Evolutionary conservation across 2,888 invertebrate genomes (phyloP).

Genomic region (Baccha elongata): DNA sequence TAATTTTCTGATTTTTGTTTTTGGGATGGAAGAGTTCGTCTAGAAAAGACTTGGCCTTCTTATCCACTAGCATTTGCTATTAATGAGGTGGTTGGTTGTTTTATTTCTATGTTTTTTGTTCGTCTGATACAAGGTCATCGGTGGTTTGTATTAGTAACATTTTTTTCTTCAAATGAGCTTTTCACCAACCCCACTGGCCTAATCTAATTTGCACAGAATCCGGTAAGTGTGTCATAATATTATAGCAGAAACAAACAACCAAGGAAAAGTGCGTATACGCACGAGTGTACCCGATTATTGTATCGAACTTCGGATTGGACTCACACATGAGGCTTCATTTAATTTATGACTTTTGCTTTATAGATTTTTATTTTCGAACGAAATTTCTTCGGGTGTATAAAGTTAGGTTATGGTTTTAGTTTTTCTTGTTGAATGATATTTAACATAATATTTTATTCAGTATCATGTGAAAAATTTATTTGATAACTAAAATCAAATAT

Average conservation of each 20-base stretch:
- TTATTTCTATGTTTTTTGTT: not conserved
- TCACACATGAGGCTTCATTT: conserved; percentile 50
- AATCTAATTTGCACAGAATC: conserved; percentile 45
- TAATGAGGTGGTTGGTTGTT: not conserved
- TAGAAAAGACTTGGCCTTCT: not conserved
- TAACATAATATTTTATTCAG: too few species aligned
- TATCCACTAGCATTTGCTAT: not conserved
- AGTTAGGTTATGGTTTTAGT: too few species aligned
- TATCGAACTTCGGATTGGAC: conserved; percentile 32
- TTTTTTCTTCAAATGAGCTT: not conserved
- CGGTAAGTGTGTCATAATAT: conserved; percentile 2
- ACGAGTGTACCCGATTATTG: conserved; percentile 26
- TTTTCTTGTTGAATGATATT: too few species aligned
- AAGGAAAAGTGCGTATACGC: conserved; percentile 56
- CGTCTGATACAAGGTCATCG: not conserved
- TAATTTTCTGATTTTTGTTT: conserved; percentile 20
- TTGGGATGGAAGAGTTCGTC: not conserved
- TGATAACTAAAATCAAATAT: too few species aligned
- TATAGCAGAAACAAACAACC: not conserved
- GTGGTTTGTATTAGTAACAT: not conserved
- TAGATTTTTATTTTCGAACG: conserved; percentile 18
- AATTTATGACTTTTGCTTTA: conserved; percentile 31
- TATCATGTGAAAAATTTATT: too few species aligned
- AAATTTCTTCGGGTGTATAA: too few species aligned
- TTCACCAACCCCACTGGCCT: not conserved